Base-by-base conservation (phyloP, 1,140 invertebrate genomes). In the Drosophila repleta region DNA sequence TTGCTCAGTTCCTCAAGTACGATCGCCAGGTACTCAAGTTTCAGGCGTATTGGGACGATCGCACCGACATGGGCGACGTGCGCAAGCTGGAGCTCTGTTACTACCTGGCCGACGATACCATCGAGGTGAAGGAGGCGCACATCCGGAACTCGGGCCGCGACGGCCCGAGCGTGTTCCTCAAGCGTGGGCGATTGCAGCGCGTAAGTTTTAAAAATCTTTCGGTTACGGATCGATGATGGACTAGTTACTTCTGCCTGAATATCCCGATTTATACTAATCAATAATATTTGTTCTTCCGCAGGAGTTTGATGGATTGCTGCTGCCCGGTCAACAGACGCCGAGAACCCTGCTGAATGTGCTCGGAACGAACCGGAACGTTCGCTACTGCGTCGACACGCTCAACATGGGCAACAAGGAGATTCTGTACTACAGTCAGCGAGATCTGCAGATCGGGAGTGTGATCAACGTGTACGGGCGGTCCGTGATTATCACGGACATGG, bases 31-130 rank as follows among this genome's bases (percentile, higher is more conserved):
- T 97, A 41, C 92, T 97, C 20, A 94, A 96, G 75, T 98, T 99
- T 92, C 95, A 94, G 70, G 97, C 95, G 18, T 97, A 97, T 74
- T 98, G 97, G 97, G 97, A 98, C 90, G 97, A 98, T 89, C 93
- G 95, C 15, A 94, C 93, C 24, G 93, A 95, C 78, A 94, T 95
- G 90, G 95, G 97, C 20, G 93, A 94, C 35, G 84, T 97, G 11
- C 95, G 97, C 74, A 92, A 96, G 77, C 91, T 97, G 7, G 95
- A 96, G 80, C 91, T 97, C 3, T 93, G 94, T 89, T 98, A 97
- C 91, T 98, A 96, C 91, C 92, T 98, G 7, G 94, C 95, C 0
- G 97, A 99, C 90, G 96, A 97, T 85, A 98, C 97, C 0, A 95
- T 98, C 15, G 97, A 98, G 90, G 94, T 99, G 2, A 95, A 96